A percentile compares a stretch with the other conserved stretches of the same genome.
These are phyloP conservation scores for Cynoglossus semilaevis DNA, from an alignment of 2,113 vertebrate species.

Conservation along the genomic window DNA sequence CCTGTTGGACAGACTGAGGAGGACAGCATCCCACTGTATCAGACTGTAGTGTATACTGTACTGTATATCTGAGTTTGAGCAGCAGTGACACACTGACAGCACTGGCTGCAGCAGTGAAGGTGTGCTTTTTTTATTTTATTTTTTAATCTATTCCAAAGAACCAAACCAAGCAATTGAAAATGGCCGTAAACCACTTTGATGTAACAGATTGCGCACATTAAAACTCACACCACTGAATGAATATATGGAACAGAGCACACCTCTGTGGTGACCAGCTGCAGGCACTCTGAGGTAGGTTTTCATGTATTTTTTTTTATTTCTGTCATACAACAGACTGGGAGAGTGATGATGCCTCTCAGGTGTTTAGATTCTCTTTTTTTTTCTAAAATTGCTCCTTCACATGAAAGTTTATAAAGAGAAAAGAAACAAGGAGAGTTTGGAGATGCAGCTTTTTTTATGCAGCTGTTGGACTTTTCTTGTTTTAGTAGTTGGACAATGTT, in stretches of 20 bases:
- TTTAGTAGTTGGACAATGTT: too few relatives aligned
- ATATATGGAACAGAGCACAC: background rate
- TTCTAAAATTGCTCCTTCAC: too few relatives aligned
- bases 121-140: slow-evolving; percentile 29
- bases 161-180: background rate
- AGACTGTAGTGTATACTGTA: too few relatives aligned
- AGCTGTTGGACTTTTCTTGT: too few relatives aligned
- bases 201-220: background rate
- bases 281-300: slow-evolving; percentile 21
- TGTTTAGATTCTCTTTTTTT: too few relatives aligned
- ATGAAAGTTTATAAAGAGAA: too few relatives aligned
- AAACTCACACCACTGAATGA: background rate
- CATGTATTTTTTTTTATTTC: slow-evolving; percentile 20
- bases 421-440: too few relatives aligned
- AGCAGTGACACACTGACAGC: slow-evolving; percentile 8
- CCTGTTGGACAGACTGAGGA: too few relatives aligned
- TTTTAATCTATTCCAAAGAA: too few relatives aligned
- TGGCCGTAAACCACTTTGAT: slow-evolving; percentile 23
- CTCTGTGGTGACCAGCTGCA: slow-evolving; percentile 23
- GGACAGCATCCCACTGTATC: too few relatives aligned
- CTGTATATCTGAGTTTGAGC: slow-evolving; percentile 15
- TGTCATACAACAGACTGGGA: slow-evolving; percentile 7
- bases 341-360: too few relatives aligned
- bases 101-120: slow-evolving; percentile 9
- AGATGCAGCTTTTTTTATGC: too few relatives aligned